Evolutionary conservation across 1,140 invertebrate genomes (phyloP), one percentile per base, ranked within the genome.

Genomic region (Drosophila ogumai): DNA sequence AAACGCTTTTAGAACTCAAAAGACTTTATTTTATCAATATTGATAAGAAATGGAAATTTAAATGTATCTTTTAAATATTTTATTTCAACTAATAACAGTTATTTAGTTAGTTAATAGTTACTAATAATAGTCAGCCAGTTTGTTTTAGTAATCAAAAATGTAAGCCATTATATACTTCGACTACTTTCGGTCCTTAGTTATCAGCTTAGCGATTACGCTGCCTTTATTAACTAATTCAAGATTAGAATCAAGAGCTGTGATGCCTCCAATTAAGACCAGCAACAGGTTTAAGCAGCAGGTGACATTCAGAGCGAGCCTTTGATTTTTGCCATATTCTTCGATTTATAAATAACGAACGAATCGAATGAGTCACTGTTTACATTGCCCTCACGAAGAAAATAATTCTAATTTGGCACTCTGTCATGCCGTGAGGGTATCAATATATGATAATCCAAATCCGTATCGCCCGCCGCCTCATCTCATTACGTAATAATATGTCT

Each of bases 401-500:
- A 47, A 40, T 15, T 58, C 25, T n/a, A 13, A 19, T 31, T 69
- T 22, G 12, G 13, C 25, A 38, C 9, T 50, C 28, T 38, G 55
- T 50, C 22, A 15, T 69, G 44, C 69, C 76, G 50, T 55, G 46
- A 72, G 54, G 57, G 61, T 36, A 61, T 41, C 34, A 59, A 47
- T 52, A 58, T 44, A 75, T 76, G 73, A 76, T 76, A 76, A 76
- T 76, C 74, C 74, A 76, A 76, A 67, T 58, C 73, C 79, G 84
- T 88, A 86, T 86, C 82, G 84, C 82, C 69, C 85, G 54, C 69
- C 86, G 85, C 86, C 85, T 90, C 85, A 90, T 90, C 81, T 90
- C 85, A 90, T 90, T 82, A 90, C 81, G 86, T 90, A 90, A 81
- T 90, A 88, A 85, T 90, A 84, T 88, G 80, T 90, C 84, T 81